A percentile compares a stretch with the other conserved stretches of the same genome.
Conservation (phyloP, 1,140 invertebrate genomes). For the Antheraea mylitta region DNA sequence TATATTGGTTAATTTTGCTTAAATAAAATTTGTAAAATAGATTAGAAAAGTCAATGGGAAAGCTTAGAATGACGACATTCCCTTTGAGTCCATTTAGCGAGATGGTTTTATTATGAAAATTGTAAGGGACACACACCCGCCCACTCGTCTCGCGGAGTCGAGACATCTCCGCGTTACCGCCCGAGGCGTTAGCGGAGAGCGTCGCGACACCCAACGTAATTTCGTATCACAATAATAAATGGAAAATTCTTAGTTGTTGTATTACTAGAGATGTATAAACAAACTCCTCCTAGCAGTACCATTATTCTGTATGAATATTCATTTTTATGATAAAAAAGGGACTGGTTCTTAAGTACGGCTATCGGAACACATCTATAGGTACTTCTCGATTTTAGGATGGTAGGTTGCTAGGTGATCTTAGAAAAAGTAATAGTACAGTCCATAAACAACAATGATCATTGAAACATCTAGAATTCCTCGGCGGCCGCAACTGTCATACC, state of each 20-base stretch:
- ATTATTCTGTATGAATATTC: not conserved
- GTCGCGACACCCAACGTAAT: not conserved
- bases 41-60: slow-evolving; percentile 41
- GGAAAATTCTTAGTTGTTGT: not conserved
- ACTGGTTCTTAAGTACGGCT: too few species aligned
- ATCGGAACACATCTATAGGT: too few species aligned
- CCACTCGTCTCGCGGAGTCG: slow-evolving; percentile 13
- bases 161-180: slow-evolving; percentile 5
- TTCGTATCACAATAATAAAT: slow-evolving; percentile 1
- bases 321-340: not conserved
- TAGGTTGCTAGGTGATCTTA: too few species aligned
- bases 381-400: too few species aligned
- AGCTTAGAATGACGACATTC: slow-evolving; percentile 34
- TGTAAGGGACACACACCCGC: slow-evolving; percentile 29
- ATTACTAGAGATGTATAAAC: not conserved
- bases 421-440: too few species aligned
- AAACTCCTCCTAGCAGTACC: not conserved
- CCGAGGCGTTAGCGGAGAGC: slow-evolving; percentile 1
- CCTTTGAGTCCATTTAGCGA: slow-evolving; percentile 51
- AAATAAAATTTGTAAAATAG: slow-evolving; percentile 37
- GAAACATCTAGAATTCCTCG: too few species aligned
- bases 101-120: slow-evolving; percentile 67
- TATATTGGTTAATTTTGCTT: not conserved
- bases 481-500: too few species aligned
- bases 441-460: too few species aligned